These are phyloP conservation scores for Calephelis virginiensis DNA, from an alignment of 1,140 invertebrate species.

Conservation along the genomic window DNA sequence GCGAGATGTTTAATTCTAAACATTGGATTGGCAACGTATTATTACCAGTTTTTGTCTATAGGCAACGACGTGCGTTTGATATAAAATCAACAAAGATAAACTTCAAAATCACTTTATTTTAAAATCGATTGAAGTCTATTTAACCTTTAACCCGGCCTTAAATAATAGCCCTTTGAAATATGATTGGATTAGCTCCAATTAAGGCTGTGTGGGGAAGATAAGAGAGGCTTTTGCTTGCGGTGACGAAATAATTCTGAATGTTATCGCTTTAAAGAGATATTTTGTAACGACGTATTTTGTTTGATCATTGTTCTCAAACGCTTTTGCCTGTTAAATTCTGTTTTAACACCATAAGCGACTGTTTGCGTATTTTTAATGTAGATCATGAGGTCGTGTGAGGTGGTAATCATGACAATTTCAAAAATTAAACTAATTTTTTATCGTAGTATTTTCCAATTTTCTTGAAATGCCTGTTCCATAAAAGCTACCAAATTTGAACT, in stretches of 20 bases:
- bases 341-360: no score
- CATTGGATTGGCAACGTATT: no score
- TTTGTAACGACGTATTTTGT: constrained; percentile 3
- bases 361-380: no score
- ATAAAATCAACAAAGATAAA: neutral
- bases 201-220: constrained; percentile 20
- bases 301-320: constrained; percentile 1
- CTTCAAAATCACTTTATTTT: neutral
- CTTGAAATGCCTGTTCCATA: no score
- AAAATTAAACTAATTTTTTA: no score
- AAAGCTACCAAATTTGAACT: no score
- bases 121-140: neutral
- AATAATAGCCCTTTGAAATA: constrained; percentile 21
- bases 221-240: constrained; percentile 15
- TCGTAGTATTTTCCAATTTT: no score
- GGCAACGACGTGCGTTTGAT: neutral
- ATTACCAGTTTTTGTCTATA: neutral
- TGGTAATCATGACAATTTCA: no score
- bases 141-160: neutral
- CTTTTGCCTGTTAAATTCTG: no score
- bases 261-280: constrained; percentile 9
- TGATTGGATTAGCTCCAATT: constrained; percentile 24
- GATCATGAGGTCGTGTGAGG: no score
- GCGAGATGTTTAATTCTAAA: no score
- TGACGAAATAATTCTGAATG: constrained; percentile 6